Evolutionary conservation across 2,113 vertebrate genomes (phyloP).

Genomic region (Mungos mungo): DNA sequence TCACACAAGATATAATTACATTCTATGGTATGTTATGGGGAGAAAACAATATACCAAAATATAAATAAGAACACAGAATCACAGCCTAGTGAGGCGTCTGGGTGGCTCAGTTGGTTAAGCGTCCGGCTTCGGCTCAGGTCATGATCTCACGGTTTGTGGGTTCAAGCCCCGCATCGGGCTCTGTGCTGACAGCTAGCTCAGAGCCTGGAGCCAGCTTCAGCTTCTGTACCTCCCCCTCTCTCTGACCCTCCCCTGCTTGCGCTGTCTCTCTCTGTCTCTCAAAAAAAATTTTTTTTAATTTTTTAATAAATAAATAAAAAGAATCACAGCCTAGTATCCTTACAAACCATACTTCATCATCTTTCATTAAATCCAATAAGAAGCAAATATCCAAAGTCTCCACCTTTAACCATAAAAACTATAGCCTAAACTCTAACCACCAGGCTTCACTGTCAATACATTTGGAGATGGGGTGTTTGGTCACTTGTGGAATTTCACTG

Average conservation of each 20-base stretch:
- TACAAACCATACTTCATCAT: background rate
- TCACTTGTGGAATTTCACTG: background rate
- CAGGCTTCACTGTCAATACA: background rate
- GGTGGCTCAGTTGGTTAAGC: too few relatives aligned
- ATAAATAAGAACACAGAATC: background rate
- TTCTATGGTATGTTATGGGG: background rate
- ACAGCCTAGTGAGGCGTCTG: background rate
- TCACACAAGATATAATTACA: background rate
- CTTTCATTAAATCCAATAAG: background rate
- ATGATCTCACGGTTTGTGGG: too few relatives aligned
- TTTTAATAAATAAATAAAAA: background rate
- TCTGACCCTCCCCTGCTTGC: too few relatives aligned
- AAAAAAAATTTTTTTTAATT: too few relatives aligned
- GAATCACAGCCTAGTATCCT: background rate
- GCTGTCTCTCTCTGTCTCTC: too few relatives aligned
- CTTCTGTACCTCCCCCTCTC: too few relatives aligned
- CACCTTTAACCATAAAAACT: conserved; percentile 28
- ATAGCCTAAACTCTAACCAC: background rate
- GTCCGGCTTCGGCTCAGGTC: too few relatives aligned
- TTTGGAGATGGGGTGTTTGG: background rate
- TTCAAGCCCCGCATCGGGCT: too few relatives aligned
- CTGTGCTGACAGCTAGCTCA: too few relatives aligned
- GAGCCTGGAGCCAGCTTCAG: too few relatives aligned
- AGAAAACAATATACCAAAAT: background rate
- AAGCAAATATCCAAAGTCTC: background rate